These are phyloP conservation scores for Orius insidiosus DNA, from an alignment of 1,140 invertebrate genomes.

Conservation along the genomic window DNA sequence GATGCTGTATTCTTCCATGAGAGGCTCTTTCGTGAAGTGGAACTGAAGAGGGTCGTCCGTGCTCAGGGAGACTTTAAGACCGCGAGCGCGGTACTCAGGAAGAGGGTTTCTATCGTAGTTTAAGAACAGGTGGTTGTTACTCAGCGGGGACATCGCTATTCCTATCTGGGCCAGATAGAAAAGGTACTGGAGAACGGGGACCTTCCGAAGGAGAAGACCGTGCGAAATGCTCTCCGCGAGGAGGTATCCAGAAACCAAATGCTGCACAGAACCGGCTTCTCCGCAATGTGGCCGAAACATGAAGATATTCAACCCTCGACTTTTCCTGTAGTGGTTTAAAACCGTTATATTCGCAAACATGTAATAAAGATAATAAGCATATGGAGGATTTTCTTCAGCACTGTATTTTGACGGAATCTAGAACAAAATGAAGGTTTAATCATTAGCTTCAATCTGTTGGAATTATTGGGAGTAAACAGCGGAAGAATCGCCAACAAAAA, in stretches of 20 bases:
- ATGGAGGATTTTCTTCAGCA: conserved; percentile 89
- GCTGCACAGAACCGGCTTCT: conserved; percentile 91
- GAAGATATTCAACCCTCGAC: conserved; percentile 89
- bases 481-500: too few species aligned
- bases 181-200: conserved; percentile 94
- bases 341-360: conserved; percentile 94
- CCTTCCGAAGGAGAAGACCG: conserved; percentile 91
- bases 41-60: conserved; percentile 99
- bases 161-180: conserved; percentile 91
- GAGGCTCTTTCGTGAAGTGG: conserved; percentile 97
- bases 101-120: conserved; percentile 97
- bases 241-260: conserved; percentile 90
- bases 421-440: too few species aligned
- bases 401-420: conserved; percentile 68
- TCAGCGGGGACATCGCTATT: conserved; percentile 97
- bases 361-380: conserved; percentile 96
- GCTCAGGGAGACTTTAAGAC: conserved; percentile 82
- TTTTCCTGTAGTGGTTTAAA: conserved; percentile 83
- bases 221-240: conserved; percentile 97
- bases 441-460: too few species aligned
- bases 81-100: conserved; percentile 88
- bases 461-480: too few species aligned
- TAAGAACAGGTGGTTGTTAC: conserved; percentile 95
- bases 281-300: conserved; percentile 94
- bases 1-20: conserved; percentile 99